phyloP scores from a whole-genome alignment of 2,888 invertebrate species.

The Zaprionus obscuricornis region DNA sequence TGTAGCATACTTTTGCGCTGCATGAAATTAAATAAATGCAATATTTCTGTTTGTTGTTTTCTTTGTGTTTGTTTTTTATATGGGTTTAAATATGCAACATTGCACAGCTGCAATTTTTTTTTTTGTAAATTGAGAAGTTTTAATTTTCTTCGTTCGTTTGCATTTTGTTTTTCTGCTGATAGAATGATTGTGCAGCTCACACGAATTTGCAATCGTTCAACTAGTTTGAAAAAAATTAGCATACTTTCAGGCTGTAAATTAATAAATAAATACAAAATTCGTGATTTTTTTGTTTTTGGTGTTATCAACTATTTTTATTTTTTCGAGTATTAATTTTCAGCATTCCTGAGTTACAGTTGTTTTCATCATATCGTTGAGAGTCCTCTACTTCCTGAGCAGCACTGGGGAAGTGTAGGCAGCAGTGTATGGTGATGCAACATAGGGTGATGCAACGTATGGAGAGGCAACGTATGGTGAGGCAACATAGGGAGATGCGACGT shows the following conservation, averaged over 20 bases:
- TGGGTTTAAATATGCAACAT: no score
- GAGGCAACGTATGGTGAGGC: slow-evolving; percentile 56
- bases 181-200: no score
- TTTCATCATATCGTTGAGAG: not conserved
- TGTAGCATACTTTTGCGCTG: not conserved
- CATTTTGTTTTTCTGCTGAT: no score
- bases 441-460: slow-evolving; percentile 51
- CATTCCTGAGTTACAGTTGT: not conserved
- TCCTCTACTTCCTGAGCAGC: slow-evolving; percentile 70
- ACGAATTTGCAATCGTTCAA: no score
- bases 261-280: slow-evolving; percentile 2
- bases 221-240: no score
- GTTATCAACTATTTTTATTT: slow-evolving; percentile 38
- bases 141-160: no score
- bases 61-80: no score
- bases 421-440: slow-evolving; percentile 52
- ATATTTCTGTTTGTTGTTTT: not conserved
- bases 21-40: not conserved
- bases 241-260: slow-evolving; percentile 22
- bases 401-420: slow-evolving; percentile 66
- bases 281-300: slow-evolving; percentile 3
- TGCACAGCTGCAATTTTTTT: no score
- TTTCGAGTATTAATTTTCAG: not conserved
- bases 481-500: slow-evolving; percentile 51
- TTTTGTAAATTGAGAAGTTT: no score